These are phyloP conservation scores for Spizaetus ornatus DNA, from an alignment of 2,113 vertebrate species.

Conservation along the genomic window DNA sequence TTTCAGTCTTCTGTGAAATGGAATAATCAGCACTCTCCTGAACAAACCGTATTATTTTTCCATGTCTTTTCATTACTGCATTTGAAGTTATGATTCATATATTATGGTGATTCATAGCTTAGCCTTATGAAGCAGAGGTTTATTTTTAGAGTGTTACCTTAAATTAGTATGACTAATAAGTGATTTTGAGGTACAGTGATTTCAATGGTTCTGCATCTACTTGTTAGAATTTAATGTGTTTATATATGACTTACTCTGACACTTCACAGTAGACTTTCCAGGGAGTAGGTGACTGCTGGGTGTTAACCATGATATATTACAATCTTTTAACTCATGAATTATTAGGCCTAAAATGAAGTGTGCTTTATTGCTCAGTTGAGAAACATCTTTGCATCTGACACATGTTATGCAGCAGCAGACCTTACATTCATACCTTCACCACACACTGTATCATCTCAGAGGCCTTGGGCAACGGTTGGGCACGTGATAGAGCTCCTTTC, in stretches of 20 bases:
- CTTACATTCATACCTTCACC: not conserved
- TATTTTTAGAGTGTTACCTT: slow-evolving; percentile 52
- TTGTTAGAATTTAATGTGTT: not conserved
- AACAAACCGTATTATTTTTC: slow-evolving; percentile 42
- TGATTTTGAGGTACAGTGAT: slow-evolving; percentile 38
- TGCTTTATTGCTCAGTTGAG: not conserved
- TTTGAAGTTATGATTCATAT: slow-evolving; percentile 44
- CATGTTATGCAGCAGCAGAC: not conserved
- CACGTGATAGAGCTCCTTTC: not conserved
- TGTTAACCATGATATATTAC: not conserved
- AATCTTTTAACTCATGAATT: not conserved
- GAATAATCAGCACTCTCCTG: slow-evolving; percentile 45
- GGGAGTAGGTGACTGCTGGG: not conserved
- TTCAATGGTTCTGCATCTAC: not conserved
- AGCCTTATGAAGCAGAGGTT: not conserved
- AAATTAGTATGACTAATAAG: slow-evolving; percentile 42
- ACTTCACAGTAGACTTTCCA: not conserved
- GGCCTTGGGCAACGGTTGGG: not conserved
- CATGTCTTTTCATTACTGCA: slow-evolving; percentile 26
- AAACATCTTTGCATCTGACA: not conserved
- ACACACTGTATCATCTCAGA: not conserved
- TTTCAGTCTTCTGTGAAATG: slow-evolving; percentile 44
- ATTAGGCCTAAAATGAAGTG: not conserved
- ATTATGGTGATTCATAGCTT: slow-evolving; percentile 50
- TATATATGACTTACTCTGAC: not conserved